Evolutionary conservation across 2,113 vertebrate genomes (phyloP).

Genomic region (Notothenia coriiceps): DNA sequence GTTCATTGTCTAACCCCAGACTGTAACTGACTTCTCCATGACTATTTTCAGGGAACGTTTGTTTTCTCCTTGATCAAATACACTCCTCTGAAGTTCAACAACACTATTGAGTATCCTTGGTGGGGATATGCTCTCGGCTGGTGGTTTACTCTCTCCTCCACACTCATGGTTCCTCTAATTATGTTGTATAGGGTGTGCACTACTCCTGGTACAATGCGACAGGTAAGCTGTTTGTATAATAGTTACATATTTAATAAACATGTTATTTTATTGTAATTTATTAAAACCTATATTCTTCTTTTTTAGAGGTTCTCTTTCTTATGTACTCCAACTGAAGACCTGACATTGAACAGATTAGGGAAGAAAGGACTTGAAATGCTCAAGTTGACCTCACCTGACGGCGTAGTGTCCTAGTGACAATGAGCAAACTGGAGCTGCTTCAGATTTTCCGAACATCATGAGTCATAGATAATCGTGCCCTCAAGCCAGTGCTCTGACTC

Average conservation of each 20-base stretch:
- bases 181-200: constrained; percentile 79
- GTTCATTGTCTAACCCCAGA: neutral
- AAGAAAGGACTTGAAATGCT: constrained; percentile 58
- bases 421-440: neutral
- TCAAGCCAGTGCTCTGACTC: neutral
- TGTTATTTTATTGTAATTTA: neutral
- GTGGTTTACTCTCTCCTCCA: constrained; percentile 87
- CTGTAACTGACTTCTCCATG: neutral
- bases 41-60: constrained; percentile 79
- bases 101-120: constrained; percentile 82
- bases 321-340: constrained; percentile 78
- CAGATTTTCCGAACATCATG: neutral
- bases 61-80: constrained; percentile 84
- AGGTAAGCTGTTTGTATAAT: constrained; percentile 66
- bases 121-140: constrained; percentile 85
- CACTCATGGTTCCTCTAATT: constrained; percentile 82
- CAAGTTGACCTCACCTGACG: constrained; percentile 10
- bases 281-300: constrained; percentile 19
- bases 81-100: constrained; percentile 87
- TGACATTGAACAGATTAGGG: constrained; percentile 53
- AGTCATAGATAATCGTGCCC: neutral
- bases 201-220: constrained; percentile 79
- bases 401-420: neutral
- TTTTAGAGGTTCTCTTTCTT: constrained; percentile 77
- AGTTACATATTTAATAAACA: neutral